Evolutionary conservation across 2,888 invertebrate genomes (phyloP), one percentile per base, ranked within the genome.

Genomic region (Halictus quadricinctus): DNA sequence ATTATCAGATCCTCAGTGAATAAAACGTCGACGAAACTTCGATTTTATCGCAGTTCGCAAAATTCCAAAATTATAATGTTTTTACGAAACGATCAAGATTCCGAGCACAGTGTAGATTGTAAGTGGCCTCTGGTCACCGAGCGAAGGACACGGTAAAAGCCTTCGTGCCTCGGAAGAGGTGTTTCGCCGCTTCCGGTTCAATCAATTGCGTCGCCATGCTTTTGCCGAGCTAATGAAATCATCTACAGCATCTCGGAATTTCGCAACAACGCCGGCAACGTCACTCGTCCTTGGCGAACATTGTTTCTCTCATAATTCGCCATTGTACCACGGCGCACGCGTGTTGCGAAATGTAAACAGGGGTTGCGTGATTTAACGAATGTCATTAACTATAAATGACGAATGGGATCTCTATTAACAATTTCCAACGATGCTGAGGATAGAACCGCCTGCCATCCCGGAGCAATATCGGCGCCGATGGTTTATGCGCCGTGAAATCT

Each of bases 121-220:
- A 25, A 29, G 46, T 36, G 75, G 25, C 1, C 13, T 86, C 76
- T 69, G 15, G 29, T 66, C 78, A 74, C 78, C 48, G 70, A 10
- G 41, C 36, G 50, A 76, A 58, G 72, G 79, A 70, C 74, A 46
- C 81, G 79, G 79, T 70, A 83, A 58, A 88, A 72, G 66, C 69
- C 64, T 81, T 79, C 18, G 18, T 46, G 48, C 60, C 6, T 25
- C 12, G 72, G 73, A 76, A 76, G 79, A 81, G 60, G 43, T 64
- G 60, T 64, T 75, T 48, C 64, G 82, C 79, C 64, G 60, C 29
- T 76, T 75, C 74, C 58, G 78, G 66, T 81, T 80, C 86, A 89
- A 89, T 89, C 84, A 88, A 88, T 89, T 88, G 84, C 25, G 25
- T 25, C 25, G 13, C 13, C 60, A 80, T n/a, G 69, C 70, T 79